Conservation (phyloP, 2,113 vertebrate genomes). For the Percopsis transmontana region DNA sequence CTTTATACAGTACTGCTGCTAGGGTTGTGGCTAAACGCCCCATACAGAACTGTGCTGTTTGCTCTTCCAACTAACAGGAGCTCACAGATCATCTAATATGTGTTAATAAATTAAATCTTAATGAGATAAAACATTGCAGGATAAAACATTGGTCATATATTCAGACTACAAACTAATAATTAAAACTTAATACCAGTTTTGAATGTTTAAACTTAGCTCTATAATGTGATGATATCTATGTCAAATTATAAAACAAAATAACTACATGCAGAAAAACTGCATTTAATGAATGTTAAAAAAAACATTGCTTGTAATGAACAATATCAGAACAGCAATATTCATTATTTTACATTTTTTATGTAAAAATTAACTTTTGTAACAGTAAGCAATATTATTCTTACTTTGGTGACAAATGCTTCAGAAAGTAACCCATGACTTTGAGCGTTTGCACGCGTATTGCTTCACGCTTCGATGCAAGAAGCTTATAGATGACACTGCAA, state of each 20-base stretch:
- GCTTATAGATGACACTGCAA: slow-evolving; percentile 91
- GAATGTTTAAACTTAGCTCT: neutral
- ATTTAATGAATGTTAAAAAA: no score
- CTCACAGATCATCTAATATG: no score
- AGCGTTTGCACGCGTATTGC: slow-evolving; percentile 93
- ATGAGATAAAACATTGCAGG: neutral
- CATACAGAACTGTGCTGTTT: slow-evolving; percentile 8
- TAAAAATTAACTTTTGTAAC: no score
- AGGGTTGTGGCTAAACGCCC: neutral
- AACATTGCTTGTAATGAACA: no score
- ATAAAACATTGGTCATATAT: neutral
- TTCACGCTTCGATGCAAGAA: slow-evolving; percentile 94
- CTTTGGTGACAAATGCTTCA: slow-evolving; percentile 91
- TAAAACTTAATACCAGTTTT: neutral
- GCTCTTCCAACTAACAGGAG: slow-evolving; percentile 23
- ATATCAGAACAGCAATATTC: no score
- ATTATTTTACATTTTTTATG: no score
- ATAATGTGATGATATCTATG: neutral
- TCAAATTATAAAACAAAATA: no score
- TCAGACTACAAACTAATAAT: no score
- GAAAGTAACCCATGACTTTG: slow-evolving; percentile 96
- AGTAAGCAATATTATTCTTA: slow-evolving; percentile 74
- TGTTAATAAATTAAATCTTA: slow-evolving; percentile 11
- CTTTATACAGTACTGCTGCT: neutral
- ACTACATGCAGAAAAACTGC: no score